These are phyloP conservation scores for Ceyx cyanopectus DNA, from an alignment of 2,113 vertebrate species.

Conservation along the genomic window DNA sequence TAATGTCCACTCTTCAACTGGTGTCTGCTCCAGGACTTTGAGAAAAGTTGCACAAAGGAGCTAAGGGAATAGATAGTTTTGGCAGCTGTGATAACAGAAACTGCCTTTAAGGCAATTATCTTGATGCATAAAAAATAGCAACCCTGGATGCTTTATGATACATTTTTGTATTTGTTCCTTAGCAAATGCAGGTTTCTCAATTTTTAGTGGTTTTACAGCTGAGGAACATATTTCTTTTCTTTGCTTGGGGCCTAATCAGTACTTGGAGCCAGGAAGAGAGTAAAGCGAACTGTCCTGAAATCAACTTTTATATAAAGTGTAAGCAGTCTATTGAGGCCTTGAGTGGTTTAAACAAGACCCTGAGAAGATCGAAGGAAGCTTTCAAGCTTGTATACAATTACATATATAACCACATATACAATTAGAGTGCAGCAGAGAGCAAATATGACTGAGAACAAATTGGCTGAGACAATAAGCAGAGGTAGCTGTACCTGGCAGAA, in stretches of 20 bases:
- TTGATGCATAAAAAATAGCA: background rate
- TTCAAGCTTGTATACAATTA: background rate
- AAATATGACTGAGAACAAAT: background rate
- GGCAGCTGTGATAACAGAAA: constrained; percentile 14
- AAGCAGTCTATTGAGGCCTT: background rate
- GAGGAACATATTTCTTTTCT: background rate
- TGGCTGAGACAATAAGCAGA: background rate
- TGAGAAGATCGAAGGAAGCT: background rate
- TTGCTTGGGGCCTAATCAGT: background rate
- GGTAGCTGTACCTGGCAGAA: background rate
- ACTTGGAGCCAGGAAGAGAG: background rate
- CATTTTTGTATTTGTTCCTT: background rate
- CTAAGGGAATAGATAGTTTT: background rate
- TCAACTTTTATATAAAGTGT: background rate
- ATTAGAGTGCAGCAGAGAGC: background rate
- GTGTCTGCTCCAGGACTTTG: background rate
- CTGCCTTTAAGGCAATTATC: background rate
- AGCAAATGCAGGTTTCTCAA: background rate
- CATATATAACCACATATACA: too few species aligned
- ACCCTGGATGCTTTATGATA: background rate
- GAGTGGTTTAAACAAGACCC: background rate
- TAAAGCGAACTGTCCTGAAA: constrained; percentile 14
- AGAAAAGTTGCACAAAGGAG: background rate
- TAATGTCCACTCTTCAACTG: background rate
- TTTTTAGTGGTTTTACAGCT: background rate